Evolutionary conservation across 2,888 invertebrate genomes (phyloP).

Genomic region (Agrotis ipsilon): DNA sequence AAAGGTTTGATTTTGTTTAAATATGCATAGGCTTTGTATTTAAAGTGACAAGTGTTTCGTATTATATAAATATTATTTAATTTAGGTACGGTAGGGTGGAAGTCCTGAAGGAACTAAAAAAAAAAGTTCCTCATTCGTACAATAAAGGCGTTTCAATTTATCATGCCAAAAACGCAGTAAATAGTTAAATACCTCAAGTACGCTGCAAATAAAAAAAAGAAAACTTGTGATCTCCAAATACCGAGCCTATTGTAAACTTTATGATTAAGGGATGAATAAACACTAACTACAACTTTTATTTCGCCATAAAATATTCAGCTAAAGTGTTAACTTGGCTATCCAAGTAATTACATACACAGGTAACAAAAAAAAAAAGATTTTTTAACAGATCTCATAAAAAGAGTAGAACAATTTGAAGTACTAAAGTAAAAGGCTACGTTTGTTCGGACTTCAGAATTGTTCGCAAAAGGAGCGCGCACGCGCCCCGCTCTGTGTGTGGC

Average conservation of each 20-base stretch:
- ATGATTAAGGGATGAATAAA: not conserved
- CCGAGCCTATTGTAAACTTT: conserved; percentile 1
- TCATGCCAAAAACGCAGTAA: too few species aligned
- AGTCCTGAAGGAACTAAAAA: too few species aligned
- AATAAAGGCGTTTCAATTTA: too few species aligned
- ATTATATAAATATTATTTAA: too few species aligned
- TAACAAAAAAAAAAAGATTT: too few species aligned
- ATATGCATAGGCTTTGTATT: not conserved
- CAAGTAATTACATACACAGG: not conserved
- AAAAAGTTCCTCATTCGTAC: too few species aligned
- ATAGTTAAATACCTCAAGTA: too few species aligned
- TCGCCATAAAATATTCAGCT: not conserved
- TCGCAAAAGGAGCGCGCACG: conserved; percentile 74
- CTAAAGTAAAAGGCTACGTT: conserved; percentile 54
- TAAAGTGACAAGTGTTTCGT: too few species aligned
- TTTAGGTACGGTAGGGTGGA: too few species aligned
- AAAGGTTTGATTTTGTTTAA: conserved; percentile 34
- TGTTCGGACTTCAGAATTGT: conserved; percentile 57
- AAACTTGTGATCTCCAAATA: not conserved
- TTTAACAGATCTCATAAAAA: conserved; percentile 37
- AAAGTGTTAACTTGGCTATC: not conserved
- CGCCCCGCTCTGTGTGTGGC: conserved; percentile 81
- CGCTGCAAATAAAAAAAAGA: too few species aligned
- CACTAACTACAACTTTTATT: too few species aligned
- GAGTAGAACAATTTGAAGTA: conserved; percentile 33